phyloP scores from a whole-genome alignment of 1,140 invertebrate species.

The Pseudomyrmex flavicornis region DNA sequence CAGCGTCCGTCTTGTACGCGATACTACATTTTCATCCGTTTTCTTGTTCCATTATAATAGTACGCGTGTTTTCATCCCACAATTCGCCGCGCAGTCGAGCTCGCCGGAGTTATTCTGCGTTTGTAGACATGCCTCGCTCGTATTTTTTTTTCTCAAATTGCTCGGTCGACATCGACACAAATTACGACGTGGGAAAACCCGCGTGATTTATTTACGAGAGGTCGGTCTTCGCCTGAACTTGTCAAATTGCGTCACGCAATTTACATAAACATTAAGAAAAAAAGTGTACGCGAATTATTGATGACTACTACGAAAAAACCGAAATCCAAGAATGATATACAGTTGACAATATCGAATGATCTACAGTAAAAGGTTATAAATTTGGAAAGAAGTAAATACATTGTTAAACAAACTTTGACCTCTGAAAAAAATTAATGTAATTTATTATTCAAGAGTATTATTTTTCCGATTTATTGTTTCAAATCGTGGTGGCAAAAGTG shows the following conservation, averaged over 20 bases:
- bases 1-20: constrained; percentile 12
- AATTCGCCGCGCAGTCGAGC: not conserved
- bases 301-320: no score
- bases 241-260: not conserved
- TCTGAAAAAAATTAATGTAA: no score
- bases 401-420: not conserved
- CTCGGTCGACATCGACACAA: not conserved
- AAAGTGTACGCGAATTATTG: not conserved
- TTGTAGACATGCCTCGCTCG: not conserved
- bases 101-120: not conserved
- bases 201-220: not conserved
- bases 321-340: no score
- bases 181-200: not conserved
- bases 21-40: constrained; percentile 7
- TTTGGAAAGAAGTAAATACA: no score
- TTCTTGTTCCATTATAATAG: constrained; percentile 7
- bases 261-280: not conserved
- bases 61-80: constrained; percentile 24
- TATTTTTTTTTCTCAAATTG: not conserved
- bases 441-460: no score
- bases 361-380: no score
- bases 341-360: no score
- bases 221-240: not conserved
- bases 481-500: constrained; percentile 1
- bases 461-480: not conserved